These are phyloP conservation scores for Menura novaehollandiae DNA, from an alignment of 2,113 vertebrate genomes.

Conservation along the genomic window DNA sequence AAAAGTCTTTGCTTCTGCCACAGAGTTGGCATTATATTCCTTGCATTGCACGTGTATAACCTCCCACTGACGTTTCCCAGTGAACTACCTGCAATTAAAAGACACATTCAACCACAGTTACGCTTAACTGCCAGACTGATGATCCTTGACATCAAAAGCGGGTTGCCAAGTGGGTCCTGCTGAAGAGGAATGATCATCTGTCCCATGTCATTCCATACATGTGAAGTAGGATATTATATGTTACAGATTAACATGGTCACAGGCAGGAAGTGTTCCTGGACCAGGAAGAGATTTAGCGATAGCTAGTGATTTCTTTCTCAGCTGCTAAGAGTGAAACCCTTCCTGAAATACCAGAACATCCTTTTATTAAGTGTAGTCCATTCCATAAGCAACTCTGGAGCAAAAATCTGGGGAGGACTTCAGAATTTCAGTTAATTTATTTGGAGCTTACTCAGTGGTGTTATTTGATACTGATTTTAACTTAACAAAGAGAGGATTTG, in stretches of 20 bases:
- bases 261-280: constrained; percentile 11
- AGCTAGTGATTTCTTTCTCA: constrained; percentile 14
- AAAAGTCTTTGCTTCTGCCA: background rate
- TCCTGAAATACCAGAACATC: background rate
- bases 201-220: background rate
- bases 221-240: background rate
- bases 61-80: background rate
- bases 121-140: background rate
- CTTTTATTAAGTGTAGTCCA: background rate
- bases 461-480: background rate
- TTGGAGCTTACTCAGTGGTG: background rate
- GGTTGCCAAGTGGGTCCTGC: background rate
- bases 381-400: background rate
- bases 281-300: constrained; percentile 21
- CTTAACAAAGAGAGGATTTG: background rate
- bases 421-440: background rate
- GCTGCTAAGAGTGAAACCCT: background rate
- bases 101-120: background rate
- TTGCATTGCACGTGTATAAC: background rate
- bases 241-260: background rate
- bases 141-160: background rate
- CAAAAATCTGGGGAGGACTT: background rate
- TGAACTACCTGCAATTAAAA: background rate
- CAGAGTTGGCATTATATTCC: background rate
- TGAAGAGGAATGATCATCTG: background rate